These are phyloP conservation scores for Dicaeum eximium DNA, from an alignment of 2,113 vertebrate genomes.

Conservation along the genomic window DNA sequence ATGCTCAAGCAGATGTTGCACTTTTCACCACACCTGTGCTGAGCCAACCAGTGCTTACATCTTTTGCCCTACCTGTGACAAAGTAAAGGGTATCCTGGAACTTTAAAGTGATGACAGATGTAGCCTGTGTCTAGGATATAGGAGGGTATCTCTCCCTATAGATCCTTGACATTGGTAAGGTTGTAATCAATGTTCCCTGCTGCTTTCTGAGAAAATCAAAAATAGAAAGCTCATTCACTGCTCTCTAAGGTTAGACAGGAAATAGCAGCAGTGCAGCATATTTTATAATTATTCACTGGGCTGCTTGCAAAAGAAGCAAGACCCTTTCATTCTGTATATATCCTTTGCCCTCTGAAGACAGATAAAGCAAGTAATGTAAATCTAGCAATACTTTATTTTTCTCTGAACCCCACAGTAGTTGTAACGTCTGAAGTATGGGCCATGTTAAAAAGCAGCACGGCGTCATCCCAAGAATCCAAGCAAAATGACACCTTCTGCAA, in stretches of 20 bases:
- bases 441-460: background rate
- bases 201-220: background rate
- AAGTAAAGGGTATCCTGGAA: background rate
- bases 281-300: background rate
- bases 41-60: background rate
- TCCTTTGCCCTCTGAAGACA: background rate
- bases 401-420: background rate
- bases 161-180: background rate
- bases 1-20: background rate
- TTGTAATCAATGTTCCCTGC: background rate
- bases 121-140: background rate
- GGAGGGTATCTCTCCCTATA: background rate
- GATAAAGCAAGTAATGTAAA: background rate
- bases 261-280: background rate
- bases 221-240: background rate
- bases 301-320: background rate
- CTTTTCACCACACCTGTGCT: background rate
- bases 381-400: conserved; percentile 38
- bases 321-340: background rate
- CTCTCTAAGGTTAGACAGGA: background rate
- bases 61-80: background rate
- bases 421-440: background rate
- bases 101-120: background rate
- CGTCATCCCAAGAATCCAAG: background rate
- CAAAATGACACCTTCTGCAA: background rate